Conservation (phyloP, 2,888 invertebrate species). For the Heteromyza rotundicornis region DNA sequence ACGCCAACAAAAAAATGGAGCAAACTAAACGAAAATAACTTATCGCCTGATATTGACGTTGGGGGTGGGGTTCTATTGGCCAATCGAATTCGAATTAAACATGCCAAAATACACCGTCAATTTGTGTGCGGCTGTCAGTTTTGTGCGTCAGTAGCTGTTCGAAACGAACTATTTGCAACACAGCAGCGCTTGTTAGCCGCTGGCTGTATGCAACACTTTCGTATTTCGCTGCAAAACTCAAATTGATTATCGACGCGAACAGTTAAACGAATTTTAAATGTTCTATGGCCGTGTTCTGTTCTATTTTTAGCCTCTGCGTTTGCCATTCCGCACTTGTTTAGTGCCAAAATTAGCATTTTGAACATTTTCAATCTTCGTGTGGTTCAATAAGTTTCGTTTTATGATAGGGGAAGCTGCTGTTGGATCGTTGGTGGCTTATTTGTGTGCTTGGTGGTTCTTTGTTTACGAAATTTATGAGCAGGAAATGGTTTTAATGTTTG, state of each 20-base stretch:
- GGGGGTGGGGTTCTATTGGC: too few species aligned
- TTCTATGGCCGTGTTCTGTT: neutral
- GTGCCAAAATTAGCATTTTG: neutral
- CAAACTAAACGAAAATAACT: neutral
- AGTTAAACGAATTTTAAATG: neutral
- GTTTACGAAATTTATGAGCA: conserved; percentile 1
- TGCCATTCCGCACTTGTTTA: neutral
- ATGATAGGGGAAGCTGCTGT: conserved; percentile 8
- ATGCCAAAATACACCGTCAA: neutral
- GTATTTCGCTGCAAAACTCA: neutral
- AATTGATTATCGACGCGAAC: neutral
- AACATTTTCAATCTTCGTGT: conserved; percentile 4
- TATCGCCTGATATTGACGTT: too few species aligned
- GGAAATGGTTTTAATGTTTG: too few species aligned
- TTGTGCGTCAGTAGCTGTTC: too few species aligned
- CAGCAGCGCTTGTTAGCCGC: neutral
- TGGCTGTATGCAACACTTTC: neutral
- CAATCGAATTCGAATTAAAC: too few species aligned
- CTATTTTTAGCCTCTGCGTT: neutral
- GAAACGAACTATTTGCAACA: neutral
- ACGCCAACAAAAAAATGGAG: neutral
- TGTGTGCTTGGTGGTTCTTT: neutral
- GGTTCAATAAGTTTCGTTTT: conserved; percentile 20
- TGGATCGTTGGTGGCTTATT: neutral
- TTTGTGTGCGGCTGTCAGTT: too few species aligned